phyloP scores from a whole-genome alignment of 2,888 invertebrate genomes.

The Corythucha ciliata region DNA sequence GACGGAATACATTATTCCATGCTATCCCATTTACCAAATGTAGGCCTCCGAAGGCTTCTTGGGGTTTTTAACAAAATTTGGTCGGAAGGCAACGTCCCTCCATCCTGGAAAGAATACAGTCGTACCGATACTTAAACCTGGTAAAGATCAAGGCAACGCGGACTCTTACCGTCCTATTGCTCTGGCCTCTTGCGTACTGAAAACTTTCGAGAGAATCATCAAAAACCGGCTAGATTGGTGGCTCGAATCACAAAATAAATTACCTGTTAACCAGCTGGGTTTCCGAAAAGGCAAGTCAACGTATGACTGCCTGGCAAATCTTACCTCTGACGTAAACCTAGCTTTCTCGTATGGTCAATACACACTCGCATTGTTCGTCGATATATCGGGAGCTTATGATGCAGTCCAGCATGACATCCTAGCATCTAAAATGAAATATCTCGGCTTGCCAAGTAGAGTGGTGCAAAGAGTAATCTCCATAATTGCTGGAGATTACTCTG shows the following conservation, averaged over 20 bases:
- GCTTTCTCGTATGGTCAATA: neutral
- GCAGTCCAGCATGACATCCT: neutral
- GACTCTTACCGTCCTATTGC: conserved; percentile 30
- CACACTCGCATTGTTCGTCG: neutral
- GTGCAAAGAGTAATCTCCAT: too few species aligned
- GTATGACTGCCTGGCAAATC: conserved; percentile 20
- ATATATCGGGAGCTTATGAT: neutral
- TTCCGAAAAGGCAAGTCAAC: conserved; percentile 25
- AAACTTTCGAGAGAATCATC: conserved; percentile 28
- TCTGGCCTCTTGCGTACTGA: conserved; percentile 26
- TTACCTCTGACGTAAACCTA: conserved; percentile 12
- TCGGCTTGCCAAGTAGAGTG: too few species aligned
- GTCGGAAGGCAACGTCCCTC: conserved; percentile 11
- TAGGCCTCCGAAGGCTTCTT: neutral
- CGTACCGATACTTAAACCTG: conserved; percentile 28
- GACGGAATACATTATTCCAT: conserved; percentile 9
- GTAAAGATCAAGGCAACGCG: conserved; percentile 1
- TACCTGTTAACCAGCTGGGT: conserved; percentile 27
- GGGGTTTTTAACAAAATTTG: conserved; percentile 16
- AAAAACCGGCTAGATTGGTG: conserved; percentile 27
- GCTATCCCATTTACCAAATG: conserved; percentile 7
- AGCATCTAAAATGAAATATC: neutral
- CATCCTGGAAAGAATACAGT: conserved; percentile 27
- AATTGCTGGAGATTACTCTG: too few species aligned
- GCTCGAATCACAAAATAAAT: conserved; percentile 19